Base-by-base conservation (phyloP, 2,888 invertebrate genomes). In the Laothoe populi region DNA sequence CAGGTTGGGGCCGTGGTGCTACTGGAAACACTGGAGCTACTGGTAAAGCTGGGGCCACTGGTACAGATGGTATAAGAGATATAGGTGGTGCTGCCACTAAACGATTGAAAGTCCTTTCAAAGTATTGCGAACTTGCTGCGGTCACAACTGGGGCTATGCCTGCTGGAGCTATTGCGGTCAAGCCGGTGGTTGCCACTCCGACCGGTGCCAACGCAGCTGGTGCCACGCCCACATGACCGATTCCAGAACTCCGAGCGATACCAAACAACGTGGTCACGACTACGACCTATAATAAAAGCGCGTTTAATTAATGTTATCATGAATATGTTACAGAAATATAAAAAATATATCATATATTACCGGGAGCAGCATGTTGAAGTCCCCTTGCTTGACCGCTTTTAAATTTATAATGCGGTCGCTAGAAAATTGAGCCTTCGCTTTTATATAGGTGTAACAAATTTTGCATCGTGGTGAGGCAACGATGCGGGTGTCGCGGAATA, bases 71-170 rank as follows among this genome's bases (percentile, higher is more conserved):
- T 16, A 53, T 60, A 11, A 65, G 66, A 11, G 71, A 66, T 26
- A 68, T 68, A 16, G 46, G 23, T 13, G 71, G 70, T 26, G 53
- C 60, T 8, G 86, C 83, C 2, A 92, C 82, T 45, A 90, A 77
- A 31, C 86, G 87, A 75, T 96, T 95, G 84, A 94, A 95, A 49
- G 94, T 95, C 68, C 95, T 93, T 60, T 95, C 93, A 70, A 95
- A 92, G 65, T 95, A 95, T 80, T 96, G 95, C 48, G 95, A 95
- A 78, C 95, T 95, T 62, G 94, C 93, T 1, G 95, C 94, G 0
- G 96, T 95, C 4, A 95, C 95, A 42, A 95, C 92, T 10, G 94
- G 94, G 0, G 92, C 89, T n/a, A 72, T 63, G 1, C 69, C 78
- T 23, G 70, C 69, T 3, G 79, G 70, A n/a, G 31, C 53, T 11